Conservation (phyloP, 2,113 vertebrate genomes). For the Dolichallabes microphthalmus region DNA sequence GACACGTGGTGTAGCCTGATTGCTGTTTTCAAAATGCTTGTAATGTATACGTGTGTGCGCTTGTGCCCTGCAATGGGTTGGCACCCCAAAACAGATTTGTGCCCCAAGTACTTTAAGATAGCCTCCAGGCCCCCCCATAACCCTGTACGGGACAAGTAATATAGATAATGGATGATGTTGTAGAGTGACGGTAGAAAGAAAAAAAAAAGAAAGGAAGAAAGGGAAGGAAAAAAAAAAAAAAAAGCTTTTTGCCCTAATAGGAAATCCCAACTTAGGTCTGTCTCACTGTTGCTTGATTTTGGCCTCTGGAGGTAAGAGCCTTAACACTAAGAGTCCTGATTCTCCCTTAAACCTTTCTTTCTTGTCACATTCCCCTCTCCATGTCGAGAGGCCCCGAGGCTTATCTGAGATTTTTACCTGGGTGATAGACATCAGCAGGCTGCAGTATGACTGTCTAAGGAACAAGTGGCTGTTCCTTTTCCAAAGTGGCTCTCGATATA, state of each 20-base stretch:
- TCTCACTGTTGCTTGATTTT: slow-evolving; percentile 35
- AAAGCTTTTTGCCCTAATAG: not conserved
- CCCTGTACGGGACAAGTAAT: too few relatives aligned
- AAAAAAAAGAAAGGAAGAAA: not conserved
- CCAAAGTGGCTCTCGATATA: slow-evolving; percentile 58
- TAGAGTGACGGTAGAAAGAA: not conserved
- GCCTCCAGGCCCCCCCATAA: too few relatives aligned
- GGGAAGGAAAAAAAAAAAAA: not conserved
- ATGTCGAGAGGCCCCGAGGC: slow-evolving; percentile 43
- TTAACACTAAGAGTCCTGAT: slow-evolving; percentile 57
- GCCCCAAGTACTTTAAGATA: too few relatives aligned
- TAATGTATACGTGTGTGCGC: too few relatives aligned
- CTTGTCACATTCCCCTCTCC: slow-evolving; percentile 33
- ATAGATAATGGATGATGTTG: too few relatives aligned
- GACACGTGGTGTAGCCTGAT: too few relatives aligned
- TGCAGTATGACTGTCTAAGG: slow-evolving; percentile 52
- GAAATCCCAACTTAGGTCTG: slow-evolving; percentile 21
- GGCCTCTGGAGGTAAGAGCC: slow-evolving; percentile 31
- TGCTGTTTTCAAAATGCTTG: too few relatives aligned
- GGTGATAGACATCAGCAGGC: slow-evolving; percentile 64
- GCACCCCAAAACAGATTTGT: too few relatives aligned
- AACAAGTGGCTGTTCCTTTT: slow-evolving; percentile 66
- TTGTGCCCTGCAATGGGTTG: too few relatives aligned
- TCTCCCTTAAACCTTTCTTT: slow-evolving; percentile 20
- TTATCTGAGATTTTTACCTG: slow-evolving; percentile 46